Evolutionary conservation across 92 coral and sea anemone species (phyloP), one percentile per base, ranked within the genome.

Genomic region (Paragorgia papillata): DNA sequence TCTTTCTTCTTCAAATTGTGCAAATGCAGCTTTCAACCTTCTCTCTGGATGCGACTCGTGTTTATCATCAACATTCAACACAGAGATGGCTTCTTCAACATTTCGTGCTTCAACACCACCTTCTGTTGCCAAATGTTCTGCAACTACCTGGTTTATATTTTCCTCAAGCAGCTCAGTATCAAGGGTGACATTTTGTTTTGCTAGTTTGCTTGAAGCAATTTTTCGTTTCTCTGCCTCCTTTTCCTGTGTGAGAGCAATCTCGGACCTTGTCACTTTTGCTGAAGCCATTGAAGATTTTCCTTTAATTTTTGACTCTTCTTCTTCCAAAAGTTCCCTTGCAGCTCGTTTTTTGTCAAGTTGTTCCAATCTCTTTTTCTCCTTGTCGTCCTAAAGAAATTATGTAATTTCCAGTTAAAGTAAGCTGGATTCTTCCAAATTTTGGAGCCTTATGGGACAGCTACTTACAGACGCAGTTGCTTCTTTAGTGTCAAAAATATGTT

Each of bases 11-110:
- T 94, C 98, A 83, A 85, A 94, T 2, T 87, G 84, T 22, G 74
- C 82, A 74, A 84, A 94, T 9, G 97, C 97, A 18, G 98, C 98
- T 74, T 87, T 94, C 88, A 94, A 61, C 76, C 98, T 86, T 60
- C 81, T 86, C 56, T 94, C 98, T 33, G 98, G 98, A 74, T 94
- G 98, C 51, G 76, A 80, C 65, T 94, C 98, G 18, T 55, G 82
- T 62, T 87, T 90, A 15, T 73, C 75, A n/a, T 64, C 55, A 0
- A 91, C 92, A 66, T 80, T 82, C 35, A 94, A 73, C 0, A 90
- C 92, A 21, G 97, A 88, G 34, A 94, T 94, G 13, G 98, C 98
- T 61, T 94, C 98, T 54, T 91, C 94, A 2, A 94, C 97, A 66
- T 91, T 91, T 26, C 98, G 81, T 25, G 98, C 98, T 69, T 94